phyloP scores from a whole-genome alignment of 2,888 invertebrate genomes.

The Syrphus vitripennis region DNA sequence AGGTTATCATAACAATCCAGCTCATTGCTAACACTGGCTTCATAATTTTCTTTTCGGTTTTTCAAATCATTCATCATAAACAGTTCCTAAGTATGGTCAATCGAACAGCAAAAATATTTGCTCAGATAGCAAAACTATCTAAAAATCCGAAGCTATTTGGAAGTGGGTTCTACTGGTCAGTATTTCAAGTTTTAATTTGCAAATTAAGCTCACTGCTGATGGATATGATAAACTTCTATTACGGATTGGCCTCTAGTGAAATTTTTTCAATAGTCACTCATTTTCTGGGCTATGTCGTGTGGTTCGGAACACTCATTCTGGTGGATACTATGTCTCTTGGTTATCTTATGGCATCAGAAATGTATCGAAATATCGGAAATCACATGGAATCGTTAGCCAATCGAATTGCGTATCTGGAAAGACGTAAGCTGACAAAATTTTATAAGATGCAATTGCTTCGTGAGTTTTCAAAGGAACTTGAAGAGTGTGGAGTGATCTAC shows the following conservation, averaged over 20 bases:
- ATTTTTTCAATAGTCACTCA: neutral
- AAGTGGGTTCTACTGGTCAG: neutral
- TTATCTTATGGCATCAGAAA: conserved; percentile 13
- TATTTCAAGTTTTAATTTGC: neutral
- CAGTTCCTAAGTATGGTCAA: conserved; percentile 12
- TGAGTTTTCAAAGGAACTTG: conserved; percentile 75
- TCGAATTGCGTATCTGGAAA: neutral
- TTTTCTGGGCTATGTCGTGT: conserved; percentile 22
- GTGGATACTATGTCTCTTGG: conserved; percentile 40
- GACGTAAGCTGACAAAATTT: conserved; percentile 65
- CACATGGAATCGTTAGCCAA: conserved; percentile 20
- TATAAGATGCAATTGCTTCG: conserved; percentile 75
- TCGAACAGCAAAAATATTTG: conserved; percentile 3
- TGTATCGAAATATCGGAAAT: conserved; percentile 43
- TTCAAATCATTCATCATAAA: conserved; percentile 2
- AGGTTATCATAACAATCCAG: neutral
- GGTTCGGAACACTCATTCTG: conserved; percentile 16
- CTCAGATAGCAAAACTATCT: neutral
- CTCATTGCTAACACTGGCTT: neutral
- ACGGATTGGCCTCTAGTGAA: neutral
- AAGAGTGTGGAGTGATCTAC: conserved; percentile 74
- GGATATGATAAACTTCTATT: neutral
- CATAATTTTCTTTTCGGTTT: neutral
- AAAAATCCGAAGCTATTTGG: conserved; percentile 19
- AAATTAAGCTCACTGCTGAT: neutral